A percentile compares a stretch with the other conserved stretches of the same genome.
phyloP scores from a whole-genome alignment of 2,113 vertebrate genomes.

The Silurus meridionalis region DNA sequence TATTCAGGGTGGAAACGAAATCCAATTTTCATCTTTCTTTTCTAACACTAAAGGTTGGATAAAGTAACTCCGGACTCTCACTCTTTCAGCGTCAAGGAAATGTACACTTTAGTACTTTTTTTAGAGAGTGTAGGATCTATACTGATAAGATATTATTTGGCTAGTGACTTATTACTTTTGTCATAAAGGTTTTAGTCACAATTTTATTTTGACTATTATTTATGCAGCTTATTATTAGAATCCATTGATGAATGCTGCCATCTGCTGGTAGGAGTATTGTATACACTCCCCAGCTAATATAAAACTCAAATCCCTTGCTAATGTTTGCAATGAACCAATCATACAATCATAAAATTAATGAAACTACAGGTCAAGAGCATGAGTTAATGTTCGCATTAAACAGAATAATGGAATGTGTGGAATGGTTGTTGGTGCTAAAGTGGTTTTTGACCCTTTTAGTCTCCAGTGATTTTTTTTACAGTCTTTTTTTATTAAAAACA shows the following conservation, averaged over 20 bases:
- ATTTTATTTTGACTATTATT: not conserved
- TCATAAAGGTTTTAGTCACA: not conserved
- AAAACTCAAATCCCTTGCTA: too few relatives aligned
- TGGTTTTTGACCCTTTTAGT: not conserved
- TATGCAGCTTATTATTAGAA: not conserved
- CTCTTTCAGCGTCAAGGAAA: not conserved
- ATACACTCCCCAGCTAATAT: not conserved
- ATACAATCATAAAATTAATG: not conserved
- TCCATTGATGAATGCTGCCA: constrained; percentile 10
- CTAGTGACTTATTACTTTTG: not conserved
- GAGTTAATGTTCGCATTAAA: not conserved
- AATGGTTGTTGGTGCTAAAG: not conserved
- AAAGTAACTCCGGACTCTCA: not conserved
- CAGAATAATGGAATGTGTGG: not conserved
- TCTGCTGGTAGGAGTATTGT: constrained; percentile 17
- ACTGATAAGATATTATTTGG: not conserved
- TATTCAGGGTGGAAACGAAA: not conserved
- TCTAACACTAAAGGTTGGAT: not conserved
- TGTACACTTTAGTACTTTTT: not conserved
- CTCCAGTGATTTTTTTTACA: not conserved
- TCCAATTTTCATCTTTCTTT: not conserved
- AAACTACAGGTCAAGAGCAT: not conserved
- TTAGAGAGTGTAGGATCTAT: not conserved
- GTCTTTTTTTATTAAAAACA: not conserved
- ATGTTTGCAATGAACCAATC: not conserved